Base-by-base conservation (phyloP, 2,113 vertebrate species). In the Crotalus tigris region DNA sequence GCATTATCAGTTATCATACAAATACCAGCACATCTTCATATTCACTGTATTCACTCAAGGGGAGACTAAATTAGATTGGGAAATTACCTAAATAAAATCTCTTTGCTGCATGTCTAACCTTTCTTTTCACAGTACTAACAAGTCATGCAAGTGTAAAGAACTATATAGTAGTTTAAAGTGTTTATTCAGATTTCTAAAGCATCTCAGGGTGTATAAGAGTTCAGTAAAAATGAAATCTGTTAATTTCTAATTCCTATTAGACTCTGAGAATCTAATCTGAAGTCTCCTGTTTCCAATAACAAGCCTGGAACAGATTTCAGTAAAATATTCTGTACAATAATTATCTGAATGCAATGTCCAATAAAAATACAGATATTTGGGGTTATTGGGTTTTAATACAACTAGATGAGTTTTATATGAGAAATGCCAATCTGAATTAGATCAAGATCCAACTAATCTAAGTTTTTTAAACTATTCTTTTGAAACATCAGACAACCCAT, bases 81-180 rank as follows among this genome's bases (percentile, higher is more conserved):
- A 89, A 92, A 85, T 75, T 49, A 59, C 88, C 54, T 49, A 85
- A 54, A 85, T 58, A 75, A 12, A 46, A 85, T 85, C 61, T 89
- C 53, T 33, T 39, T 29, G 24, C 4, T 92, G 54, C 12, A 29
- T 39, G 69, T 54, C 69, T 90, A 85, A 92, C 53, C 54, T 85
- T 44, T 85, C 69, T 93, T 93, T 90, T 85, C 92, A 93, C 21
- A 53, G 23, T 85, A 26, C n/a, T 46, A 93, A 57, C 92, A 53
- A 21, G 59, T 93, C 88, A 15, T 17, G 29, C 46, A 90, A 54
- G 46, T 49, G 4, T 53, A 93, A 90, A 90, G 88, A 86, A 90
- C 46, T 15, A 86, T 15, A 86, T 58, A 90, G 88, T 81, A 61
- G n/a, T 90, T 86, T 90, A 55, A 90, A 61, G 57, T 39, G 88